Base-by-base conservation (phyloP, 2,797 vertebrate genomes). In the Acomys russatus region DNA sequence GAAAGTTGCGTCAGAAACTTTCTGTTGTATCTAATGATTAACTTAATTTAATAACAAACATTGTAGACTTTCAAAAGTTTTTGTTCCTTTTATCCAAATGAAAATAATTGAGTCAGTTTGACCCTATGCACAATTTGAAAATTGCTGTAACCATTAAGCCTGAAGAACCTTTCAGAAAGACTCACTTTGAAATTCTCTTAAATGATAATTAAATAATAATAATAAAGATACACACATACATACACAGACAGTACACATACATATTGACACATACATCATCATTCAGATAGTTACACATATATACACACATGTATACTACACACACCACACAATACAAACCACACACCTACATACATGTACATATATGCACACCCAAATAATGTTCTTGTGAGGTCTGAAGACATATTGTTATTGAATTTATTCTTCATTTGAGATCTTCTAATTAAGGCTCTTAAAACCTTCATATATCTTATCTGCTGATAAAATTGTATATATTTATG, bases 31-130 rank as follows among this genome's bases (percentile, higher is more conserved):
- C 66, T 94, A 93, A 88, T 83, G 89, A 76, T 91, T 70, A 95
- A 95, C 14, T 54, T 30, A 22, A 68, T 83, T 93, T 88, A 94
- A 96, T 77, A 94, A 94, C 44, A 51, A 86, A 91, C 76, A 73
- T 35, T 71, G 66, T 44, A 93, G 80, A 77, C 59, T 91, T 80
- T 96, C 70, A 94, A 92, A 94, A 94, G 70, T 93, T 76, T 96
- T 96, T 93, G 38, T 93, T 93, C 77, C 73, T 95, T 97, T 97
- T 38, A 93, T 90, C 44, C 25, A 96, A 91, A 97, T 61, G 82
- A 94, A 95, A 94, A 96, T 92, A 97, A 96, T 94, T 90, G 85
- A 94, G 95, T 96, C 94, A 92, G 12, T 94, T 97, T 96, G 88
- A 97, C 89, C 90, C 64, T 63, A 23, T 78, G 91, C 88, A 93